Conservation (phyloP, 2,113 vertebrate genomes). For the Rhodinocichla rosea region DNA sequence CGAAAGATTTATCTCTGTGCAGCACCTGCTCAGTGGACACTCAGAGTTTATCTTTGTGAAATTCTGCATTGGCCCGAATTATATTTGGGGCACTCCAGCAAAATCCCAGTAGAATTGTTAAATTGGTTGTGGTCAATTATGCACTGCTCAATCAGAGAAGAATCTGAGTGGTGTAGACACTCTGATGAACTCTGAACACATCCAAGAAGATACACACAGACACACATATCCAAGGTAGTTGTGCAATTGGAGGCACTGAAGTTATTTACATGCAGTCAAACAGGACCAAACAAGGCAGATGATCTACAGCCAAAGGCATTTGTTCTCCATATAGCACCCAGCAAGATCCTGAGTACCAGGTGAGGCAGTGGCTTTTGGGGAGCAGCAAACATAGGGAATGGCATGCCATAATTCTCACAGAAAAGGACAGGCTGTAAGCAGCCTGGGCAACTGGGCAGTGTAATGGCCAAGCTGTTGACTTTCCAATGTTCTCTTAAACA, state of each 20-base stretch:
- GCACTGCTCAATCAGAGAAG: neutral
- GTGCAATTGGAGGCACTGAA: neutral
- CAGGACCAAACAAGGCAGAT: neutral
- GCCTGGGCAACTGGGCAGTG: neutral
- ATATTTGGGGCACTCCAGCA: neutral
- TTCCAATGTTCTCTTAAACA: neutral
- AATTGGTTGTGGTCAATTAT: neutral
- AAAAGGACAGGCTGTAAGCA: neutral
- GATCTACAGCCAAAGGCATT: neutral
- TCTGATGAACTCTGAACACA: neutral
- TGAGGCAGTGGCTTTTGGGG: neutral
- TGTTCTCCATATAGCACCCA: neutral
- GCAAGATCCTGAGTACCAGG: neutral
- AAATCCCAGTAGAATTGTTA: neutral
- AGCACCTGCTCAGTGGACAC: neutral
- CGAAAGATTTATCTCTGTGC: neutral
- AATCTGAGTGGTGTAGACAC: neutral
- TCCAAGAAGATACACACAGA: neutral
- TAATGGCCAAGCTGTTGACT: neutral
- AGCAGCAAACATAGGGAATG: neutral
- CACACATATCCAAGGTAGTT: neutral
- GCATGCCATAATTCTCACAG: neutral
- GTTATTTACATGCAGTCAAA: neutral
- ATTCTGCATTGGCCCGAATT: rapidly evolving
- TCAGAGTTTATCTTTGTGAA: neutral